Percentiles rank a stretch among this genome's conserved stretches.
These are phyloP conservation scores for Leptinotarsa peninsularis DNA, from an alignment of 2,888 invertebrate species.

Conservation along the genomic window DNA sequence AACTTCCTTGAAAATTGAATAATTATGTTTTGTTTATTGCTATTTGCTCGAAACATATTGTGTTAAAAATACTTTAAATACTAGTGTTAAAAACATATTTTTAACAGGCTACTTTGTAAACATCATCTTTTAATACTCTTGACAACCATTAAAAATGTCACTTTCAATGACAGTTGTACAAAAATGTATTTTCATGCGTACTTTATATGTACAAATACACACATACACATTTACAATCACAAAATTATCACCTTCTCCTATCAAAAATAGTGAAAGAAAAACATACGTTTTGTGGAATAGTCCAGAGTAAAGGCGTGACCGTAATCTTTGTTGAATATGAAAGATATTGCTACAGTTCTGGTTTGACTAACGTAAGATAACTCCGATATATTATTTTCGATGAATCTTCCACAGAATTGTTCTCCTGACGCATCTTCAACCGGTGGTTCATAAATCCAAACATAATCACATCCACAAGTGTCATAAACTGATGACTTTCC, in stretches of 20 bases:
- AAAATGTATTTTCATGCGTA: background rate
- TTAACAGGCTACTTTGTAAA: no score
- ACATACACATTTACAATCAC: no score
- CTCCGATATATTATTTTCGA: constrained; percentile 55
- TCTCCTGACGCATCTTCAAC: constrained; percentile 73
- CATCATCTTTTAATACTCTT: no score
- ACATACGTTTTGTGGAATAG: constrained; percentile 74
- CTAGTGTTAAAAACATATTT: no score
- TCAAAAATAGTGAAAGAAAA: constrained; percentile 7
- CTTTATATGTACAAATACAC: no score
- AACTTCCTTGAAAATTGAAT: no score
- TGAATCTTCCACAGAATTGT: constrained; percentile 71
- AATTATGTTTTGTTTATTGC: no score
- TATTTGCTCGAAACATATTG: no score
- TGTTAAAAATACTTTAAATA: no score
- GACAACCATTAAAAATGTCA: no score
- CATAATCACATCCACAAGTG: constrained; percentile 71
- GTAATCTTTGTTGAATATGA: constrained; percentile 71
- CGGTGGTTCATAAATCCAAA: constrained; percentile 75
- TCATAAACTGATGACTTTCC: constrained; percentile 53
- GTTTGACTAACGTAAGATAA: constrained; percentile 72
- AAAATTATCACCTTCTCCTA: no score
- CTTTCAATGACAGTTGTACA: no score
- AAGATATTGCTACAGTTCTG: constrained; percentile 70
- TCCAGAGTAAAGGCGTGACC: constrained; percentile 74